Percentiles rank a stretch among this genome's conserved stretches.
Conservation (phyloP, 2,888 invertebrate genomes). For the Ormyrus rosae region DNA sequence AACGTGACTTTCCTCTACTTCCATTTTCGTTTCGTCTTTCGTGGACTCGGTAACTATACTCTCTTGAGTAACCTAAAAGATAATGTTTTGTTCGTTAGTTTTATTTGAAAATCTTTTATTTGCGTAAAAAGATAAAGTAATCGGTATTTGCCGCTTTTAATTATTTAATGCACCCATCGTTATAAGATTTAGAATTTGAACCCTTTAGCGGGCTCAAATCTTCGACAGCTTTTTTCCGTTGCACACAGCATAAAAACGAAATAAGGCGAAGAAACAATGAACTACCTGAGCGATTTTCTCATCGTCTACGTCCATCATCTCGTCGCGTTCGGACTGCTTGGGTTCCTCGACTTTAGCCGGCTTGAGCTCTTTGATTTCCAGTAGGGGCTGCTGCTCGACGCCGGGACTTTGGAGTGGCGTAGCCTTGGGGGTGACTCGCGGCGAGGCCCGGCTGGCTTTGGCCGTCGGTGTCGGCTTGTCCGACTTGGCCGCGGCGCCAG, state of each 20-base stretch:
- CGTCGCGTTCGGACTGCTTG: constrained; percentile 68
- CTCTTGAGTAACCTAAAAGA: constrained; percentile 18
- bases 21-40: constrained; percentile 2
- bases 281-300: constrained; percentile 64
- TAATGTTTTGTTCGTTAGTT: no score
- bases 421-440: constrained; percentile 76
- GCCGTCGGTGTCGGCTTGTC: constrained; percentile 63
- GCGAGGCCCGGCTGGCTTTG: constrained; percentile 73
- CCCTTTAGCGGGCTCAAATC: not conserved
- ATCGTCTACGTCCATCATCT: constrained; percentile 34
- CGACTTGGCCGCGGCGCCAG: constrained; percentile 54
- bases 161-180: no score
- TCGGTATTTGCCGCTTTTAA: no score
- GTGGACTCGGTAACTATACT: constrained; percentile 1
- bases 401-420: constrained; percentile 79
- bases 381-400: constrained; percentile 66
- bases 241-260: not conserved
- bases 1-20: constrained; percentile 4
- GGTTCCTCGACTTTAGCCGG: constrained; percentile 52
- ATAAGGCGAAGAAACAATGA: constrained; percentile 1
- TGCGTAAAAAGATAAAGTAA: no score
- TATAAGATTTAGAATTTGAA: no score
- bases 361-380: constrained; percentile 48
- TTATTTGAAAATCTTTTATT: no score
- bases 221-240: not conserved